Conservation (phyloP, 2,888 invertebrate species). For the Aelia acuminata region DNA sequence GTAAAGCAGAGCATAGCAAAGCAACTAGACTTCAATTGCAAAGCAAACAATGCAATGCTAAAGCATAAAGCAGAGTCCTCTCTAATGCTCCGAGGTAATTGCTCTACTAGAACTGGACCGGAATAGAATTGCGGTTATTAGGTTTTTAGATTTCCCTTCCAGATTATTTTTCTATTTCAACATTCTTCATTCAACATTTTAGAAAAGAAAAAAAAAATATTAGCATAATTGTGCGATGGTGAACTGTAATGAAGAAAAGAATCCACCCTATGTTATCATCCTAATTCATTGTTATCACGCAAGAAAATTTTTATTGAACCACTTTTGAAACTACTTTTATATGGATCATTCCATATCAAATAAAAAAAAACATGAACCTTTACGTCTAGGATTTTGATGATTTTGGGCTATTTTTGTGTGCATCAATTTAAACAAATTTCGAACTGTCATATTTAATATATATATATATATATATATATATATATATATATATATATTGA, state of each 20-base stretch:
- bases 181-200: not conserved
- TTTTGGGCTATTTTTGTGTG: too few species aligned
- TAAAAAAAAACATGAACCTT: too few species aligned
- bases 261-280: too few species aligned
- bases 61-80: not conserved
- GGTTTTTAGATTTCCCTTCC: not conserved
- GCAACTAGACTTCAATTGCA: slow-evolving; percentile 25
- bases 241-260: not conserved
- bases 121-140: not conserved
- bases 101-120: not conserved
- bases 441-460: too few species aligned
- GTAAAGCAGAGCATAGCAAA: not conserved
- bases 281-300: too few species aligned
- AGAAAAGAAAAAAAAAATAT: not conserved
- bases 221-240: not conserved
- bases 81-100: not conserved
- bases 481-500: too few species aligned
- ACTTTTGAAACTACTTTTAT: too few species aligned
- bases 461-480: too few species aligned
- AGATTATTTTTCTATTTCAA: not conserved
- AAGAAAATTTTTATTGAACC: too few species aligned
- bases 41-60: not conserved
- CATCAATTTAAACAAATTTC: too few species aligned
- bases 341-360: too few species aligned
- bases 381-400: too few species aligned